These are phyloP conservation scores for Melanostigma gelatinosum DNA, from an alignment of 2,113 vertebrate genomes.

Conservation along the genomic window DNA sequence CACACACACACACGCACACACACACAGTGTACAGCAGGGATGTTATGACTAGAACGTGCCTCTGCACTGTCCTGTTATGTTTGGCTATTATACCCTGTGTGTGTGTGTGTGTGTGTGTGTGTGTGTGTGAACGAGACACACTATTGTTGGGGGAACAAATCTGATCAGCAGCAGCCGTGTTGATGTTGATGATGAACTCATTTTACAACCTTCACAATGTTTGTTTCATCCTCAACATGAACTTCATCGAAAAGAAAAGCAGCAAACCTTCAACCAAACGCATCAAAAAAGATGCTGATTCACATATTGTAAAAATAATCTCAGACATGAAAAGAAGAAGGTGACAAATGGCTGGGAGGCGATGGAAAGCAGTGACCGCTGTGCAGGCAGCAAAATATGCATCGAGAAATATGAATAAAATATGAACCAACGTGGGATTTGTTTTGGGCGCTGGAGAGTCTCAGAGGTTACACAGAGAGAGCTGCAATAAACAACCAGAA, in stretches of 20 bases:
- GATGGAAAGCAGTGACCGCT: slow-evolving; percentile 13
- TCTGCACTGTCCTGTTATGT: slow-evolving; percentile 38
- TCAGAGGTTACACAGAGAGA: slow-evolving; percentile 27
- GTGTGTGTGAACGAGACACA: slow-evolving; percentile 3
- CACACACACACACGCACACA: no score
- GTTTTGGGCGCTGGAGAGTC: not conserved
- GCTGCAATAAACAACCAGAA: not conserved
- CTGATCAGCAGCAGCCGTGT: not conserved
- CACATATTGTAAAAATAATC: no score
- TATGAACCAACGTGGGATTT: slow-evolving; percentile 40
- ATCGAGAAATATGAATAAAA: slow-evolving; percentile 48
- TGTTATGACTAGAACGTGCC: slow-evolving; percentile 46
- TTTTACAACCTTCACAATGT: no score
- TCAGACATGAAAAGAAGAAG: slow-evolving; percentile 12
- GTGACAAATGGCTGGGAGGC: slow-evolving; percentile 4
- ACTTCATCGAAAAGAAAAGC: no score
- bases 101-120: slow-evolving; percentile 24
- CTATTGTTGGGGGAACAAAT: not conserved
- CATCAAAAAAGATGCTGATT: no score
- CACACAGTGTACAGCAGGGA: slow-evolving; percentile 31
- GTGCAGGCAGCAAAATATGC: slow-evolving; percentile 9
- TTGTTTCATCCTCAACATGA: no score
- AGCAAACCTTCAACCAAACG: no score
- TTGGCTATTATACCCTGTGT: slow-evolving; percentile 29
- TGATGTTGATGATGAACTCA: not conserved